A percentile compares a stretch with the other conserved stretches of the same genome.
phyloP scores from a whole-genome alignment of 2,888 invertebrate species.

The Adineta ricciae region DNA sequence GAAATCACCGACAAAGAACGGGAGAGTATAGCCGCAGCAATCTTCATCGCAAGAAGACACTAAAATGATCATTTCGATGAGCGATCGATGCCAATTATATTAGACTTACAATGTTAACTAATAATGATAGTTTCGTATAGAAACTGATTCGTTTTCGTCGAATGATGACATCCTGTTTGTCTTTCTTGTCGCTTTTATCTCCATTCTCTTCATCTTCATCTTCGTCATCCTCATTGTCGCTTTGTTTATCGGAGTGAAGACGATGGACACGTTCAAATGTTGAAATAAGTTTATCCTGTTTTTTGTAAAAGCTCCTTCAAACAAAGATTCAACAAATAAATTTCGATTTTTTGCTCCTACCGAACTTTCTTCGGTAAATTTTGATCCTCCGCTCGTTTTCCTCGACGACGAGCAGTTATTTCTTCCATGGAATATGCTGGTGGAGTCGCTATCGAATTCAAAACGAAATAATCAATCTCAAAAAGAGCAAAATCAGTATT shows the following conservation, averaged over 20 bases:
- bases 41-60: not conserved
- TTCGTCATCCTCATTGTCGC: not conserved
- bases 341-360: not conserved
- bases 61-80: no score
- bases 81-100: no score
- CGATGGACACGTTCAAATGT: constrained; percentile 42
- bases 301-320: constrained; percentile 44
- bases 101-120: constrained; percentile 43
- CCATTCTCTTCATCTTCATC: constrained; percentile 35
- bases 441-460: not conserved
- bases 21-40: constrained; percentile 45
- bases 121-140: constrained; percentile 39
- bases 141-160: constrained; percentile 38
- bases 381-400: not conserved
- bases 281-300: constrained; percentile 44
- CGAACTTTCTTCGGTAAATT: not conserved
- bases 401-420: not conserved
- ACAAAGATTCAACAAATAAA: not conserved
- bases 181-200: constrained; percentile 34
- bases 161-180: constrained; percentile 34
- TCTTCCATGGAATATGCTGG: not conserved
- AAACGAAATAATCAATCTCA: no score
- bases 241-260: not conserved
- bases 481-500: not conserved
- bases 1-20: constrained; percentile 45